A percentile compares a stretch with the other conserved stretches of the same genome.
Conservation (phyloP, 2,797 vertebrate species). For the Poeciliopsis gracilis region DNA sequence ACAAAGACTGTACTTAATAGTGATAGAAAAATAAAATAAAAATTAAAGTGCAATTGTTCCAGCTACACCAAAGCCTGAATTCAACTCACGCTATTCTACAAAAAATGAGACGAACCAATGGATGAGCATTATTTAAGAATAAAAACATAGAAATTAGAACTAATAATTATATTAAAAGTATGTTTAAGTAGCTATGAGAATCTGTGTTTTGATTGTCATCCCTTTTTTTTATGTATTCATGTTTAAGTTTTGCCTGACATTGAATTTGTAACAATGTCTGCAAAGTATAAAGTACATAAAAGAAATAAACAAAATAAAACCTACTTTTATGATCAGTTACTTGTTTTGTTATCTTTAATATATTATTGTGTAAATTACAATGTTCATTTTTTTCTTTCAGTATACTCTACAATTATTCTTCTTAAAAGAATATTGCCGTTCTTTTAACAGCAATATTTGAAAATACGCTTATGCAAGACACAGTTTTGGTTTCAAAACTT, state of each 20-base stretch:
- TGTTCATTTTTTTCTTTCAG: not conserved
- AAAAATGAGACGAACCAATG: not conserved
- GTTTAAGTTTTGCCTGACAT: not conserved
- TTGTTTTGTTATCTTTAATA: not conserved
- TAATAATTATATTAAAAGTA: not conserved
- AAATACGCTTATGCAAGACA: not conserved
- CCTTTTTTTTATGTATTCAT: not conserved
- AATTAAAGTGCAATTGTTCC: not conserved
- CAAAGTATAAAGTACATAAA: not conserved
- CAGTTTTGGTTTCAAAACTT: not conserved
- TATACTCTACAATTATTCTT: not conserved
- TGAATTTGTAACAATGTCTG: not conserved
- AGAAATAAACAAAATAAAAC: not conserved
- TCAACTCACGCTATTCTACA: not conserved
- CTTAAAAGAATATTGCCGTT: too few relatives aligned
- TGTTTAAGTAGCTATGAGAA: not conserved
- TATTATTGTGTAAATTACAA: not conserved
- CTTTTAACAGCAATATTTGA: not conserved
- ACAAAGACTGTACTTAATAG: too few relatives aligned
- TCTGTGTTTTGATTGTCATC: not conserved
- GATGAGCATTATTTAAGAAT: not conserved
- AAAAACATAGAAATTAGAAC: not conserved
- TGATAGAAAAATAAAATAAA: not conserved
- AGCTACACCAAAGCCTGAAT: not conserved
- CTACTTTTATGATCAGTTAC: not conserved